Evolutionary conservation across 2,113 vertebrate genomes (phyloP), one percentile per base, ranked within the genome.

Genomic region (Perca flavescens): DNA sequence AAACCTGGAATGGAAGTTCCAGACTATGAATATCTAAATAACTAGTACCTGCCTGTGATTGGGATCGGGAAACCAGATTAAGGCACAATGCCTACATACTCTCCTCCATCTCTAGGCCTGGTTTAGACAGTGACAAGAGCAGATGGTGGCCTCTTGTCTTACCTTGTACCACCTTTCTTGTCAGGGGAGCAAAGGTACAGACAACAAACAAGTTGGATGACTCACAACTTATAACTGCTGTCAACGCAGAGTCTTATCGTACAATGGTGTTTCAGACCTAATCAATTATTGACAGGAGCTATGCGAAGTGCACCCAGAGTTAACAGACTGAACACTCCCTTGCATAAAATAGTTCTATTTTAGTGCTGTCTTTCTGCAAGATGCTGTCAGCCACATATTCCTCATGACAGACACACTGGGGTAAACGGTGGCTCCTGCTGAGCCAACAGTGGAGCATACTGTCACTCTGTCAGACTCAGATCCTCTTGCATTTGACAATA

Each of bases 231-330:
- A 6, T 25, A 74, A 65, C 63, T 40, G 61, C 74, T 74, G 86
- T 85, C 86, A 74, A 75, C 53, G 54, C 46, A 68, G 61, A 80
- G 21, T 83, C 66, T 53, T 14, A 66, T 2, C n/a, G 63, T 15
- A 16, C 72, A 72, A 52, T 6, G 17, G 66, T 36, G 77, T 72
- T 88, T 82, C 81, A 83, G 63, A 73, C 4, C 69, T 22, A 63
- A 92, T 92, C 88, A 90, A 90, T 92, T 90, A 93, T 93, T 92
- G 90, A 91, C 80, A 72, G 65, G 36, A 82, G 84, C 62, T 65
- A 47, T 60, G 77, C 14, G 3, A 56, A 62, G 91, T 84, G 80
- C 86, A 87, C 21, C 11, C 15, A 19, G 78, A 91, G 88, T 90
- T 93, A 87, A 90, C 64, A 70, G 86, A 47, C 70, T 19, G 56